Conservation (phyloP, 2,888 invertebrate genomes). For the Aradus depressus region DNA sequence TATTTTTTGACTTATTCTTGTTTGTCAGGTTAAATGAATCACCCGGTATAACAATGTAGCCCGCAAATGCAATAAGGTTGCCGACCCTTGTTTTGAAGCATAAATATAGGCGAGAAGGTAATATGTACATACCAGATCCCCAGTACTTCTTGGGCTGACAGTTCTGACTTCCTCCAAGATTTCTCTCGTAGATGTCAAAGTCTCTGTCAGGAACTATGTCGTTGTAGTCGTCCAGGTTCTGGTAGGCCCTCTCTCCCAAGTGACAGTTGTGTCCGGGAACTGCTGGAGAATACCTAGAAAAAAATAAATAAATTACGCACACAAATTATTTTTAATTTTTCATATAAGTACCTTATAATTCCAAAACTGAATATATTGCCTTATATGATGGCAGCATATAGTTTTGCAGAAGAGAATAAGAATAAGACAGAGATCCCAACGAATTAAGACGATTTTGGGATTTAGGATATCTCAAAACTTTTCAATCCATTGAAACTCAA, state of each 20-base stretch:
- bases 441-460: too few species aligned
- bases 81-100: too few species aligned
- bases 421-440: neutral
- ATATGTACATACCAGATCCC: constrained; percentile 37
- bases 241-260: constrained; percentile 57
- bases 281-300: constrained; percentile 42
- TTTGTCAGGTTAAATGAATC: too few species aligned
- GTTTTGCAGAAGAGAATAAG: neutral
- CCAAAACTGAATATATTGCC: neutral
- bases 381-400: neutral
- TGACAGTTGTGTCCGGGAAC: constrained; percentile 63
- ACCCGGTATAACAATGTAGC: neutral
- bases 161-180: constrained; percentile 40
- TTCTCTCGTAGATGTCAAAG: constrained; percentile 69
- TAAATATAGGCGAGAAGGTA: neutral
- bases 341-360: neutral
- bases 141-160: constrained; percentile 30
- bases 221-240: constrained; percentile 57
- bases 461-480: too few species aligned
- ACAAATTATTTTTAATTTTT: too few species aligned
- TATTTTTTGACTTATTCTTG: too few species aligned
- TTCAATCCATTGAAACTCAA: too few species aligned
- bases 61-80: too few species aligned
- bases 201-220: constrained; percentile 62
- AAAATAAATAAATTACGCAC: too few species aligned